Conservation (phyloP, 2,797 vertebrate genomes). For the Lerista edwardsae region DNA sequence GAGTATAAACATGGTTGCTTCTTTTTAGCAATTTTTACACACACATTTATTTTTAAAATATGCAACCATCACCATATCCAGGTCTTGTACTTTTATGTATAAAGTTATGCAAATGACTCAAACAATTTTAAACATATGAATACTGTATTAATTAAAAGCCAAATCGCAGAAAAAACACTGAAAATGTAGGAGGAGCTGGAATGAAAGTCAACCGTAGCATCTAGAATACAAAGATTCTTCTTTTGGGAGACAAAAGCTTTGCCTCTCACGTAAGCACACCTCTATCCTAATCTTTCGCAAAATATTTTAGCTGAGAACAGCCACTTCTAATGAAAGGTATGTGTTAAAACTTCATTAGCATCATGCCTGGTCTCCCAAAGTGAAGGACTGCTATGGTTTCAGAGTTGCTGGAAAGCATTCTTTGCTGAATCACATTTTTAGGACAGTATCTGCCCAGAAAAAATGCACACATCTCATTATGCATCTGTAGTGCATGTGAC, state of each 20-base stretch:
- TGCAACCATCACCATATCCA: not conserved
- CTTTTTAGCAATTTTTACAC: too few relatives aligned
- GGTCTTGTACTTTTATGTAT: not conserved
- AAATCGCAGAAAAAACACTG: not conserved
- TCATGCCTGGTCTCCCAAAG: not conserved
- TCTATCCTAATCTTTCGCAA: not conserved
- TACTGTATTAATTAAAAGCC: not conserved
- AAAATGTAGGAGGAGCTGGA: not conserved
- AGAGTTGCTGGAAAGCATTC: slow-evolving; percentile 7
- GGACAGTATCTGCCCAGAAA: not conserved
- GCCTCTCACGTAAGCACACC: not conserved
- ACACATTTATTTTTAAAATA: not conserved
- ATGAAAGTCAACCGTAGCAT: not conserved
- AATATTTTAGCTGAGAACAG: not conserved
- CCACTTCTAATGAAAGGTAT: not conserved
- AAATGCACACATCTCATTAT: not conserved
- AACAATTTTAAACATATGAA: not conserved
- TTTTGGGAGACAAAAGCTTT: not conserved
- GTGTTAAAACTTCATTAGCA: not conserved
- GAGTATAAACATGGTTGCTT: not conserved
- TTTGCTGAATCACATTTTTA: not conserved
- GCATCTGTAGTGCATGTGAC: not conserved
- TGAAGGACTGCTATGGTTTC: not conserved
- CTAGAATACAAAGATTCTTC: not conserved
- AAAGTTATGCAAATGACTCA: not conserved